Evolutionary conservation across 1,140 invertebrate genomes (phyloP), one percentile per base, ranked within the genome.

Genomic region (Bombus cullumanus): DNA sequence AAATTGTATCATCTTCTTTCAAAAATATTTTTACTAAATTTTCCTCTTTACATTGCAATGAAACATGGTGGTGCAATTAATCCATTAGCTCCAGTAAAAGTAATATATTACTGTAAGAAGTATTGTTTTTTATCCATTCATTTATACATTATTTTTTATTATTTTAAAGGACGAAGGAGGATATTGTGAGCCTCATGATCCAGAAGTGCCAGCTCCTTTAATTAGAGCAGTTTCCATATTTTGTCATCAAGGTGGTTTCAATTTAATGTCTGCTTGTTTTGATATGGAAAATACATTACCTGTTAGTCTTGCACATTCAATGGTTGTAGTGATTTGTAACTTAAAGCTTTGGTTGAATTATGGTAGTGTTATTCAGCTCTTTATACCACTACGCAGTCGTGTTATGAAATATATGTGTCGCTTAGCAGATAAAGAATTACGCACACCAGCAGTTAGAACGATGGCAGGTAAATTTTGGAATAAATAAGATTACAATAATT

Each of bases 301-400:
- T 8, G 96, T 98, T 82, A 97, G 97, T 43, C 97, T 98, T 92
- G 98, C 98, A 37, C 98, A 99, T 96, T 97, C 98, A 47, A 98
- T 99, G 93, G 98, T 99, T 89, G 97, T 97, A 89, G 97, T 98
- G 81, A 97, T 98, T 86, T 98, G 98, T 84, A 98, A 99, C 96
- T 97, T 99, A 66, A 98, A 99, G 93, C 95, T 98, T n/a, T 99
- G 98, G 98, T 96, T 99, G 89, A 99, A 99, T 95, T 98, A 98
- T 91, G 97, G 97, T 90, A 98, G 98, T 77, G 97, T 98, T 69
- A 96, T 98, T 90, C 98, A 98, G 93, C 96, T 98, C 85, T 98
- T 98, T 93, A 97, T 98, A 92, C 98, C 98, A 62, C 94, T 99
- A 66, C 96, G 98, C 75, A 97, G 97, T 86, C 97, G 97, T 91